These are phyloP conservation scores for Brachypodius melanocephalos DNA, from an alignment of 2,113 vertebrate genomes.

Conservation along the genomic window DNA sequence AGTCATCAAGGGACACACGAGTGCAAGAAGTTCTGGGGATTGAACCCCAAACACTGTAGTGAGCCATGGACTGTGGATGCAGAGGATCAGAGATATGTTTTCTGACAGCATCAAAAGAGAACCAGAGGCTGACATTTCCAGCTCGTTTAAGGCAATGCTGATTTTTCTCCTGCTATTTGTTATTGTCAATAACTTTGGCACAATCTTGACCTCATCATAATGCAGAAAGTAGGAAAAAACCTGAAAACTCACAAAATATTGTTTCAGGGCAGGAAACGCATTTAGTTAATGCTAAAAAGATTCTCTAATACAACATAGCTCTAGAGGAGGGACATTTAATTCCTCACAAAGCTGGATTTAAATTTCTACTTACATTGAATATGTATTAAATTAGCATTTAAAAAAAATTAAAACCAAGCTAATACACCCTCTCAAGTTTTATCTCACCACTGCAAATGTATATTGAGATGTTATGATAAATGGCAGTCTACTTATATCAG, in stretches of 20 bases:
- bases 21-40: background rate
- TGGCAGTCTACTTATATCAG: background rate
- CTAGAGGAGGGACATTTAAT: background rate
- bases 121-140: background rate
- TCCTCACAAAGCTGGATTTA: background rate
- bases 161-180: background rate
- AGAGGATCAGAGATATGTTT: background rate
- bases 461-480: background rate
- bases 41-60: background rate
- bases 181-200: background rate
- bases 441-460: background rate
- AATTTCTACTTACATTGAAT: background rate
- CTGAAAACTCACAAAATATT: background rate
- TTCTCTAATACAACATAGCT: background rate
- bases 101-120: background rate
- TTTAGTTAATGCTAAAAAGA: background rate
- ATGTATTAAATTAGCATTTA: background rate
- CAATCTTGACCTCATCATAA: background rate
- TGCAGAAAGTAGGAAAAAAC: background rate
- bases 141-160: background rate
- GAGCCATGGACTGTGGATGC: accelerated
- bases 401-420: background rate
- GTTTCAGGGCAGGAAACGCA: background rate
- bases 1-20: background rate
- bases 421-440: background rate